Evolutionary conservation across 92 coral and sea anemone species (phyloP), one percentile per base, ranked within the genome.

Genomic region (Hydrozoanthus gracilis): DNA sequence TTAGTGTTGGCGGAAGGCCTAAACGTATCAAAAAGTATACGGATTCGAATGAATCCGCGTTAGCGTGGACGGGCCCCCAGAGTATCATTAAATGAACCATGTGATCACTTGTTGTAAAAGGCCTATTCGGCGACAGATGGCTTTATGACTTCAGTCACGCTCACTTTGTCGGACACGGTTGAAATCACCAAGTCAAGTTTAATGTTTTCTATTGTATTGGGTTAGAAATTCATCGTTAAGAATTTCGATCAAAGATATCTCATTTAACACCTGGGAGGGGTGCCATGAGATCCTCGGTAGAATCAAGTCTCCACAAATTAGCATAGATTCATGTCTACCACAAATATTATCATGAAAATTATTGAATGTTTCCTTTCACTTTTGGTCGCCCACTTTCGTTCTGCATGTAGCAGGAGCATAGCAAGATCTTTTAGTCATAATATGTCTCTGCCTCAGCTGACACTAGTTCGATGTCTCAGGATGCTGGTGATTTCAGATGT

Each of bases 281-380:
- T 88, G 88, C 91, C 91, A 83, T 14, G 76, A 75, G 76, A 88
- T 83, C 76, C 82, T 88, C 48, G 89, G 73, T 87, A 56, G 62
- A 46, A 70, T 87, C 9, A 79, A 65, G 88, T 86, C 83, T 77
- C 83, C 88, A 66, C 79, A 86, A 74, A 86, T 86, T 51, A 86
- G 44, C 50, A 86, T 86, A 76, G 79, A 35, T 55, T 86, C 88
- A 51, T 73, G 68, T 56, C 55, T 55, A 51, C 80, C 72, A 49
- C 69, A 86, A 52, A 76, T 3, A 27, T 56, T 52, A 78, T 50
- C 78, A 70, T 73, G 88, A 52, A 45, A 85, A 47, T 52, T 70
- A 8, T 86, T 54, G 68, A 86, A 74, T 86, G 65, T 35, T 44
- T 86, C 69, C 70, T 74, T 51, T 51, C 73, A 86, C 65, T 75